Base-by-base conservation (phyloP, 2,888 invertebrate species). In the Athalia rosae region DNA sequence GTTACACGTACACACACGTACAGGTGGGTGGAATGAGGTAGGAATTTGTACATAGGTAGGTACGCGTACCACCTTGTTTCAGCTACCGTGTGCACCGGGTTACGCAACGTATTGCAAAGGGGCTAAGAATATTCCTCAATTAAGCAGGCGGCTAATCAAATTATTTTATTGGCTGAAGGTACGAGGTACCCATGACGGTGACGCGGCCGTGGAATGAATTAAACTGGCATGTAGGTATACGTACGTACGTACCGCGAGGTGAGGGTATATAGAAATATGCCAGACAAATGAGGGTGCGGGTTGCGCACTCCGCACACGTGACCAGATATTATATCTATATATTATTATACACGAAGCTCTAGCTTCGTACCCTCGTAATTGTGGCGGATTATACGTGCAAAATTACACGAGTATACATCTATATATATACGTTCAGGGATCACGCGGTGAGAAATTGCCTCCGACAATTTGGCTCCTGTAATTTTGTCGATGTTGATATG, bases 71-170 rank as follows among this genome's bases (percentile, higher is more conserved):
- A 59, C 28, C 64, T 45, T 28, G 11, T 58, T 62, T 28, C 61
- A 50, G 48, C 11, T 8, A 47, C 58, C 28, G 58, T 47, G 62
- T 28, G 28, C 28, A 28, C 28, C 28, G 28, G 0, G 28, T 28
- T 28, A 28, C 28, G 28, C 28, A 28, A 28, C 28, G 28, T 28
- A 28, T 28, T 28, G 28, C 28, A 48, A 48, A 62, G 48, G 48
- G 74, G 74, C 28, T 50, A 50, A 74, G 74, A 74, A 74, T 74
- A 74, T 74, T 74, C 50, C 15, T 61, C 74, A 74, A 74, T 74
- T 74, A 74, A 74, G 41, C 61, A 74, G 47, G 61, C 47, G 47
- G 74, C 28, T 74, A 74, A 74, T 74, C 28, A 62, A 74, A 74
- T 74, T 74, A 61, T 62, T 71, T 61, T 61, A 74, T 74, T 61